A percentile compares a stretch with the other conserved stretches of the same genome.
phyloP scores from a whole-genome alignment of 2,797 vertebrate species.

The Allochrocebus solatus region DNA sequence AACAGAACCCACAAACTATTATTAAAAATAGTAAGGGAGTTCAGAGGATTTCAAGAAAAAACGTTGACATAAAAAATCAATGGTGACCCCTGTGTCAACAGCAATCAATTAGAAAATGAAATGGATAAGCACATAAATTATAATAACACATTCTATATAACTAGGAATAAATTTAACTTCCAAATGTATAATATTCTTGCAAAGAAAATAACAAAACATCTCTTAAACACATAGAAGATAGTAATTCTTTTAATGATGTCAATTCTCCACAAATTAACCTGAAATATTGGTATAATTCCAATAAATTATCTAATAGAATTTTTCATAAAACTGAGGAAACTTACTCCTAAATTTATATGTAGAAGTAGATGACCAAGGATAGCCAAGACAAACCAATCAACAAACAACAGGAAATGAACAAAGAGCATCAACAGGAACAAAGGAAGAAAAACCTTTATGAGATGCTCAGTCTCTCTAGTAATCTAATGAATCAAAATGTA shows the following conservation, averaged over 20 bases:
- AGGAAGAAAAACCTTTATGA: not conserved
- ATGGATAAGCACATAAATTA: not conserved
- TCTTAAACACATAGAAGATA: not conserved
- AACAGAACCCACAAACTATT: not conserved
- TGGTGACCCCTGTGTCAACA: not conserved
- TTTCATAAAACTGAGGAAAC: not conserved
- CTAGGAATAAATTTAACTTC: not conserved
- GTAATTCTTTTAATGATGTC: not conserved
- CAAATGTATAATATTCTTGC: not conserved
- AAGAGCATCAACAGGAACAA: not conserved
- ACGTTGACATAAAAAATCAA: not conserved
- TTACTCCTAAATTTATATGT: not conserved
- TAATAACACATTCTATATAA: not conserved
- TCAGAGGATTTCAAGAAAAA: slow-evolving; percentile 29
- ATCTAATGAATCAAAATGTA: not conserved
- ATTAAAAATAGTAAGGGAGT: not conserved
- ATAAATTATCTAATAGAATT: not conserved
- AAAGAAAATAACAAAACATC: not conserved
- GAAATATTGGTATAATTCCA: not conserved
- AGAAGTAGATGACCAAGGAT: not conserved
- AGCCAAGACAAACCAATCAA: not conserved
- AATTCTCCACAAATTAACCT: not conserved
- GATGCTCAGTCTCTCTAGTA: not conserved
- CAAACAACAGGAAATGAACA: not conserved
- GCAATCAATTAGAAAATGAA: not conserved